These are phyloP conservation scores for Zonotrichia leucophrys DNA, from an alignment of 2,113 vertebrate species.

Conservation along the genomic window DNA sequence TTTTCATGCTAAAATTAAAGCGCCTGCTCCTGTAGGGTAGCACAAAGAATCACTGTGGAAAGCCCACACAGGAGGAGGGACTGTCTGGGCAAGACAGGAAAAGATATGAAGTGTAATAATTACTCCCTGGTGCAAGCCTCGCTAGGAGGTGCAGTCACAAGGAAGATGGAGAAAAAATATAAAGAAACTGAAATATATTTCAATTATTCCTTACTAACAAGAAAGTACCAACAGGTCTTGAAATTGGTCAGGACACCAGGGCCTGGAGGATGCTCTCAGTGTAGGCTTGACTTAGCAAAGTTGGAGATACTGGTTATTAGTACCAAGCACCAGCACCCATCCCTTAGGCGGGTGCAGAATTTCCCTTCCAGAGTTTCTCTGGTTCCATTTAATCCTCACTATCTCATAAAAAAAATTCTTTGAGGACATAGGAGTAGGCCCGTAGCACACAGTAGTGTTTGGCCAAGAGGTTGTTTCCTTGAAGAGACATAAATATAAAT, in stretches of 20 bases:
- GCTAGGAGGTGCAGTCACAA: not conserved
- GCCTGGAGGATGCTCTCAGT: not conserved
- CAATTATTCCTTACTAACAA: not conserved
- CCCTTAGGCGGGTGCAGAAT: not conserved
- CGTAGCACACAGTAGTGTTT: not conserved
- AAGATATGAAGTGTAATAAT: not conserved
- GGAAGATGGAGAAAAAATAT: not conserved
- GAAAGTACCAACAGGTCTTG: not conserved
- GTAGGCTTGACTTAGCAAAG: not conserved
- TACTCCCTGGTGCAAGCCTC: not conserved
- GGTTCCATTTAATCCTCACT: not conserved
- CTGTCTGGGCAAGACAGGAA: not conserved
- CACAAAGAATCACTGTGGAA: not conserved
- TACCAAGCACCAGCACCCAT: not conserved
- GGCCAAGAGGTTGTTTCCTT: not conserved
- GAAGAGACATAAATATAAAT: not conserved
- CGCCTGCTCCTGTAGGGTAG: not conserved
- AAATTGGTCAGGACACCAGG: not conserved
- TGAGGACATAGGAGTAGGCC: not conserved
- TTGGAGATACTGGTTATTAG: not conserved
- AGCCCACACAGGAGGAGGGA: not conserved
- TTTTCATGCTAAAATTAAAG: not conserved
- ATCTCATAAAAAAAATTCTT: rapidly evolving
- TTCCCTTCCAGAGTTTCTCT: not conserved
- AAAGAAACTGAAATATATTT: not conserved